A percentile compares a stretch with the other conserved stretches of the same genome.
phyloP scores from a whole-genome alignment of 2,888 invertebrate species.

The Sinohyriopsis cumingii region DNA sequence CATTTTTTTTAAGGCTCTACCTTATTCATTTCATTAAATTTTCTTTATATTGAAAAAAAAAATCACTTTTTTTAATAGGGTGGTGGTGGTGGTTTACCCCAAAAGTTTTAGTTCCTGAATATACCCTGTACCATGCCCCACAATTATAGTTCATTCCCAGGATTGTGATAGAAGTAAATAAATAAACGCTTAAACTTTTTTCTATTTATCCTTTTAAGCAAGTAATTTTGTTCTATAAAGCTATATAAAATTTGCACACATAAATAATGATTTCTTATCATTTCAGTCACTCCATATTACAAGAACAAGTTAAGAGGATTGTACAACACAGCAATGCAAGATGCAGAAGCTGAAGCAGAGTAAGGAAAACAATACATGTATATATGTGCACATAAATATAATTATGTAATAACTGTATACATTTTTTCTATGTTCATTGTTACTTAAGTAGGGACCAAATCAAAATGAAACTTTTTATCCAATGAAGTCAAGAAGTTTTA shows the following conservation, averaged over 20 bases:
- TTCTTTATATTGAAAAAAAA: too few relatives aligned
- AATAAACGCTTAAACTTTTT: too few relatives aligned
- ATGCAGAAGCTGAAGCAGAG: slow-evolving; percentile 89
- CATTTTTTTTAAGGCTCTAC: too few relatives aligned
- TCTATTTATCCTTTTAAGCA: not conserved
- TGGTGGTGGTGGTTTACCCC: too few relatives aligned
- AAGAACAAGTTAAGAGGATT: slow-evolving; percentile 85
- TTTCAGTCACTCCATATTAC: slow-evolving; percentile 71
- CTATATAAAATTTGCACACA: not conserved
- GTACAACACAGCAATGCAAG: slow-evolving; percentile 85
- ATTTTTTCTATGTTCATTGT: not conserved
- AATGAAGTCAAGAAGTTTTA: not conserved
- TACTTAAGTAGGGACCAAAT: not conserved
- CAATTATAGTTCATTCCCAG: too few relatives aligned
- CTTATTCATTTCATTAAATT: too few relatives aligned
- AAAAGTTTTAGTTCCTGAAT: too few relatives aligned
- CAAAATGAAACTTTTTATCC: not conserved
- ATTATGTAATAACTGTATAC: too few relatives aligned
- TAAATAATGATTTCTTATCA: slow-evolving; percentile 21
- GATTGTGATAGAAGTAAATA: too few relatives aligned
- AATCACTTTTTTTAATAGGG: too few relatives aligned
- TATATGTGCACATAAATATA: not conserved
- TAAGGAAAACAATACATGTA: slow-evolving; percentile 42
- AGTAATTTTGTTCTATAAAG: not conserved
- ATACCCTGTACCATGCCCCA: too few relatives aligned